phyloP scores from a whole-genome alignment of 1,140 invertebrate species.

The Eupeodes corollae region DNA sequence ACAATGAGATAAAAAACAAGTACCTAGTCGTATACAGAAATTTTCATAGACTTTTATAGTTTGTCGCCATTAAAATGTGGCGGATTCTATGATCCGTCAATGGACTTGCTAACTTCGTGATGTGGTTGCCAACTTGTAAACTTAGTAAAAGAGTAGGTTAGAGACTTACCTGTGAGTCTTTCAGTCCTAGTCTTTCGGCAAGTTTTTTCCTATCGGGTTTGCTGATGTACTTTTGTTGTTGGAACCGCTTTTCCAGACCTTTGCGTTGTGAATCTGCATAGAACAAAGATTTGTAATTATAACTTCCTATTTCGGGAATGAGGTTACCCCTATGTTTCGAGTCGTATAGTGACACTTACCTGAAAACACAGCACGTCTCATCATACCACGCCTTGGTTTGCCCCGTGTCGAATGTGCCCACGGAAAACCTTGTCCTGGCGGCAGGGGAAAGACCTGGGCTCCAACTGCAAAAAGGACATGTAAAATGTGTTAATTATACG shows the following conservation, averaged over 20 bases:
- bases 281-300: slow-evolving; percentile 6
- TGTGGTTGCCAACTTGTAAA: too few relatives aligned
- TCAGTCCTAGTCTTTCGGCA: slow-evolving; percentile 87
- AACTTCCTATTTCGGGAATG: not conserved
- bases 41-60: too few relatives aligned
- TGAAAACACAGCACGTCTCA: slow-evolving; percentile 76
- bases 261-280: slow-evolving; percentile 87
- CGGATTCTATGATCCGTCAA: too few relatives aligned
- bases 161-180: slow-evolving; percentile 79
- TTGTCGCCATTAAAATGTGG: too few relatives aligned
- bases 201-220: slow-evolving; percentile 94
- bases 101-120: too few relatives aligned
- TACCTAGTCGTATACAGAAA: too few relatives aligned
- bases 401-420: slow-evolving; percentile 68
- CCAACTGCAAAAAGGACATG: slow-evolving; percentile 26
- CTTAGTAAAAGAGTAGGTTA: too few relatives aligned
- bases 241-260: slow-evolving; percentile 87
- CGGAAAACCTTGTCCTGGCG: slow-evolving; percentile 53
- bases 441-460: slow-evolving; percentile 52
- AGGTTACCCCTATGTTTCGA: not conserved
- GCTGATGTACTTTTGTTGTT: slow-evolving; percentile 96
- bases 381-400: slow-evolving; percentile 84
- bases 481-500: too few relatives aligned
- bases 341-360: slow-evolving; percentile 19
- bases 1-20: too few relatives aligned